Base-by-base conservation (phyloP, 2,888 invertebrate species). In the Therioaphis trifolii region DNA sequence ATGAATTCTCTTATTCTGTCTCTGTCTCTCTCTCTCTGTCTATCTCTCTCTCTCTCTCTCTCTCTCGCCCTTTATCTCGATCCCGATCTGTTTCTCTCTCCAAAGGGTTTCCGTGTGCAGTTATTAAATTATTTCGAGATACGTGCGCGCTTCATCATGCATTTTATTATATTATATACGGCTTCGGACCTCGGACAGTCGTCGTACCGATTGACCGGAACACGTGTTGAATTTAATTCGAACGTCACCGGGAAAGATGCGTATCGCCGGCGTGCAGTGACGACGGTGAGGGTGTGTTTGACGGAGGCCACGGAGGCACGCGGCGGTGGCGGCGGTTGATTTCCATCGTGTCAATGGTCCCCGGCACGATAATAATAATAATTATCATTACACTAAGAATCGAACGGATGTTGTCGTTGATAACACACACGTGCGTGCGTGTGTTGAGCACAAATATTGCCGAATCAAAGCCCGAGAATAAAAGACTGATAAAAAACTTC, bases 171-270 rank as follows among this genome's bases (percentile, higher is more conserved):
- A 52, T 52, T 7, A n/a, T 4, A 2, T 15, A 18, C 52, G 18
- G 52, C 15, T n/a, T 4, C n/a, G 5, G 55, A 15, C 55, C n/a
- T 9, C 43, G 43, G 43, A 9, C 49, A n/a, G n/a, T 14, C 43
- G 27, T 14, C 75, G 58, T 40, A 24, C n/a, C 75, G 18, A 58
- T 43, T 75, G 75, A 40, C 40, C 58, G 18, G 55, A 58, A 58
- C 43, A 75, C 40, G 75, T 58, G 75, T 75, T 9, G 58, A 40
- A 4, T 40, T 75, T 40, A 58, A 75, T 75, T 75, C 58, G 58
- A 55, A 40, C 55, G 75, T 5, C 11, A 58, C 29, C 46, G 27
- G 27, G 7, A 27, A 71, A 18, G 7, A 46, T 24, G 71, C 14
- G 27, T 49, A 43, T 29, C 24, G 7, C n/a, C 35, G 52, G n/a